Evolutionary conservation across 2,888 invertebrate genomes (phyloP), one percentile per base, ranked within the genome.

Genomic region (Smittia aterrima): DNA sequence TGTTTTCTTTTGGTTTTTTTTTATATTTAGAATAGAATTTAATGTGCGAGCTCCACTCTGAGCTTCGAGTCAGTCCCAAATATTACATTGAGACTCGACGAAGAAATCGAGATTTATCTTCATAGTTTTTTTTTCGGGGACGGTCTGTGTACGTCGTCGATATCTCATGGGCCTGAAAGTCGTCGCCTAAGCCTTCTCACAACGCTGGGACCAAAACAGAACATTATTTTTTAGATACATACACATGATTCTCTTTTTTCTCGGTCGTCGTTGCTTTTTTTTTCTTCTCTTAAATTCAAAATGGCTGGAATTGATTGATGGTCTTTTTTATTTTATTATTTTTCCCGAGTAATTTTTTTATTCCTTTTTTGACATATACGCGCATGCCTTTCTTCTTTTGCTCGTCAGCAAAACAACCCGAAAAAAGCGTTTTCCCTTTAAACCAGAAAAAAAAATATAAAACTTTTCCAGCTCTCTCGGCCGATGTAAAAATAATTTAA

Each of bases 291-390:
- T 71, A 75, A 75, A 72, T 74, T 74, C 75, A 76, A 76, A 76
- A 76, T 76, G 76, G 76, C 76, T 75, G 76, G 76, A 76, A 74
- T 76, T 76, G 76, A 76, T 76, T 76, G 76, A 76, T 76, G 76
- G 70, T 74, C 73, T 76, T 75, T 76, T 75, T 74, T 75, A 74
- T 64, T 58, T 20, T 58, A 58, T 58, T 58, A 58, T 71, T 64
- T 67, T 68, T 47, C 66, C 22, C 53, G 24, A 40, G 58, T 73
- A 67, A 32, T 75, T 64, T 68, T 58, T 67, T 38, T 58, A 27
- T 75, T 74, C 53, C 54, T 40, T 74, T 38, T 74, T 67, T 67
- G 67, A 67, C 41, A 74, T 25, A 72, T 72, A 64, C 64, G 74
- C 74, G 74, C 74, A 74, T 74, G 74, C 66, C 74, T 66, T 74